A percentile compares a stretch with the other conserved stretches of the same genome.
Evolutionary conservation across 1,140 invertebrate genomes (phyloP).

Genomic region (Drosophila ironensis): DNA sequence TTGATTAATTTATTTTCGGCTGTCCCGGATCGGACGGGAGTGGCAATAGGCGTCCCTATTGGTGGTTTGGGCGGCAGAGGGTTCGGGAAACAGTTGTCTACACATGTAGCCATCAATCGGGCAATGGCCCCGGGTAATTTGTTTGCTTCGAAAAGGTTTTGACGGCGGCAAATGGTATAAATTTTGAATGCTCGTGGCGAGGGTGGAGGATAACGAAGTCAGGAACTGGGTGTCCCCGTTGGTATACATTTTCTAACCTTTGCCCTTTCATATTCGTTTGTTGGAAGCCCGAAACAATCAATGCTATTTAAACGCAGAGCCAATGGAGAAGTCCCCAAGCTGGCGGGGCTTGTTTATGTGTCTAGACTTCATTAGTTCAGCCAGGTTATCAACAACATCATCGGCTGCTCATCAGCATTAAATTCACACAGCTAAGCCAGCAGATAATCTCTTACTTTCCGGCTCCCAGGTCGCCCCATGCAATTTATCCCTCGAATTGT

Average conservation of each 20-base stretch:
- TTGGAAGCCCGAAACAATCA: too few relatives aligned
- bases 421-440: conserved; percentile 19
- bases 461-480: not conserved
- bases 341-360: not conserved
- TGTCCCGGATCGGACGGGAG: not conserved
- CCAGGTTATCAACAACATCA: conserved; percentile 4
- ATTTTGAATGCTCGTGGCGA: too few relatives aligned
- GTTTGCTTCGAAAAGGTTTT: conserved; percentile 20
- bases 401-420: conserved; percentile 17
- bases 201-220: too few relatives aligned
- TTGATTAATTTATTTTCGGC: conserved; percentile 72
- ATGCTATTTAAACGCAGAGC: not conserved
- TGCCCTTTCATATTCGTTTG: too few relatives aligned
- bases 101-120: conserved; percentile 62
- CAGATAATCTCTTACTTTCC: conserved; percentile 27
- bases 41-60: too few relatives aligned
- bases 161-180: too few relatives aligned
- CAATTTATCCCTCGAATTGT: conserved; percentile 42
- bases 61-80: too few relatives aligned
- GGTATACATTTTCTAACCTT: too few relatives aligned
- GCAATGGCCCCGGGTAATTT: conserved; percentile 37
- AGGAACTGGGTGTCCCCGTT: too few relatives aligned
- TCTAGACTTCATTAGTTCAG: too few relatives aligned
- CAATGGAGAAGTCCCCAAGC: not conserved
- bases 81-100: conserved; percentile 16